A percentile compares a stretch with the other conserved stretches of the same genome.
Evolutionary conservation across 2,888 invertebrate species (phyloP).

Genomic region (Tineola bisselliella): DNA sequence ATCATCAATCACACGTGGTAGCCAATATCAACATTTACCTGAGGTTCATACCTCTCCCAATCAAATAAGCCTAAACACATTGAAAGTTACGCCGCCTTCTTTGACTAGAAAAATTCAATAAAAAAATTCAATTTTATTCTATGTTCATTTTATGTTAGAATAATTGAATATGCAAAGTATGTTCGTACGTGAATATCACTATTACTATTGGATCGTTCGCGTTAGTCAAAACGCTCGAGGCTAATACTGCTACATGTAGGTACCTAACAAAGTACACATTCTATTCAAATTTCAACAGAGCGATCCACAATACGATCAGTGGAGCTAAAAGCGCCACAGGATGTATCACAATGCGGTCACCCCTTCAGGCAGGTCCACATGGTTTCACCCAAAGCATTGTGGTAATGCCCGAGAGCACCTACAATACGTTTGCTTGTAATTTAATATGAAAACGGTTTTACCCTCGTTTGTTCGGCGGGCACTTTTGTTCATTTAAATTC

Average conservation of each 20-base stretch:
- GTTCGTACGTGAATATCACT: no score
- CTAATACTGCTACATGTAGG: not conserved
- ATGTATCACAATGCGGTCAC: conserved; percentile 9
- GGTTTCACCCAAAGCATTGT: not conserved
- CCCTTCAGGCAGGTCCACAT: conserved; percentile 1
- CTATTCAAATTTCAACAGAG: conserved; percentile 1
- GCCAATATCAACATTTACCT: not conserved
- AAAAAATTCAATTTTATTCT: no score
- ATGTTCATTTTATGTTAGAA: no score
- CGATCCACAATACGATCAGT: conserved; percentile 5
- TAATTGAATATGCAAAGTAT: no score
- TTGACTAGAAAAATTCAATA: no score
- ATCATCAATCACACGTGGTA: not conserved
- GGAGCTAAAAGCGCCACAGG: not conserved
- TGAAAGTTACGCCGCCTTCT: no score
- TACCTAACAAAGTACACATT: conserved; percentile 6
- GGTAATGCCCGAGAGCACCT: not conserved
- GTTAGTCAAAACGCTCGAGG: not conserved
- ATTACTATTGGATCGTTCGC: no score
- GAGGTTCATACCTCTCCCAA: not conserved
- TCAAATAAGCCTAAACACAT: not conserved
- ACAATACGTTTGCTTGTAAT: conserved; percentile 1
- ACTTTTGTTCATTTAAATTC: not conserved
- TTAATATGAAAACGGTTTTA: conserved; percentile 9
- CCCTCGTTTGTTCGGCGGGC: not conserved